Base-by-base conservation (phyloP, 2,113 vertebrate genomes). In the Mungos mungo region DNA sequence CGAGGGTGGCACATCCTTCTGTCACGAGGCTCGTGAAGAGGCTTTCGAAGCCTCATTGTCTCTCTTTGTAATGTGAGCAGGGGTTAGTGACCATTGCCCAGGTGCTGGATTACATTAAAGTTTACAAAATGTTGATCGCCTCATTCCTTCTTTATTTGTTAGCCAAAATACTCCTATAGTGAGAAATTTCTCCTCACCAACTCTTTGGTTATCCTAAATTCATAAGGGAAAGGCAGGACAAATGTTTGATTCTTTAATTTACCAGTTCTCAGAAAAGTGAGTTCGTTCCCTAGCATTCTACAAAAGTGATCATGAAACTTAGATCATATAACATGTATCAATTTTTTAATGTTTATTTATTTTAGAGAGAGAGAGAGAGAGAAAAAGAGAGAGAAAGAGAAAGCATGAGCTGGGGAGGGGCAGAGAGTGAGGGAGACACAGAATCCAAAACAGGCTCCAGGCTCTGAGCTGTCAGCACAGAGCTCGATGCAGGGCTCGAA, bases 61-160 rank as follows among this genome's bases (percentile, higher is more conserved):
- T 91, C 27, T 89, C 15, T 93, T 54, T 88, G 74, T 77, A 87
- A 89, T n/a, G 19, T 88, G 66, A 79, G n/a, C 66, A 84, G 79
- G 65, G 5, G 27, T 80, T 96, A 45, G 57, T 52, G 57, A 76
- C 29, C 68, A 57, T 60, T 74, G 83, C 69, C 33, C 14, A 38
- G 81, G 31, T 41, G 89, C 82, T 96, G 89, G 72, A 72, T 95
- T 87, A 95, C n/a, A 63, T 74, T 94, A 87, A 69, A 95, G 77
- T 5, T 90, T 97, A 81, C 69, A 57, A 90, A 92, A 93, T 81
- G 31, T 90, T 68, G 47, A 65, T 93, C 95, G 69, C 95, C 63
- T 92, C 86, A 79, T 57, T 88, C 38, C 29, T 77, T 85, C 54
- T 94, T 91, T 60, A 86, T 66, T 90, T 82, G 45, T 82, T 85